phyloP scores from a whole-genome alignment of 2,888 invertebrate genomes.

The Leucoptera coffeella region DNA sequence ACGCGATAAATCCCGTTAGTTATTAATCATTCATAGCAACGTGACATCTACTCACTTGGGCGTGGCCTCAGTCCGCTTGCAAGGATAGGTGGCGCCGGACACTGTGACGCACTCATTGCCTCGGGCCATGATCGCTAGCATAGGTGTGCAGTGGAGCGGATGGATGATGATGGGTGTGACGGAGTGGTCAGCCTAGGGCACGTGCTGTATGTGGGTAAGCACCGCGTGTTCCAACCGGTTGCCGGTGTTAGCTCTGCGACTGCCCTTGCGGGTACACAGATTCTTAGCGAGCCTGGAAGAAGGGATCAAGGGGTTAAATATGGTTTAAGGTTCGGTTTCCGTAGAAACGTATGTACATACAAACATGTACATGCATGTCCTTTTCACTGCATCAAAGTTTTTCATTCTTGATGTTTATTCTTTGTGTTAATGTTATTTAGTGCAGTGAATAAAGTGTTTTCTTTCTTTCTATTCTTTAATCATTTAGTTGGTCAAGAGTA shows the following conservation, averaged over 20 bases:
- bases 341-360: too few relatives aligned
- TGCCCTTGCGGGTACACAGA: slow-evolving; percentile 74
- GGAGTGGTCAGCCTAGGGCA: slow-evolving; percentile 58
- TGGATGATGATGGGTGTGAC: slow-evolving; percentile 14
- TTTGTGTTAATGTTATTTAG: too few relatives aligned
- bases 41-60: slow-evolving; percentile 40
- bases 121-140: slow-evolving; percentile 32
- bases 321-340: too few relatives aligned
- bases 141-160: slow-evolving; percentile 21
- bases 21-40: too few relatives aligned
- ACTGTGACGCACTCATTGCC: slow-evolving; percentile 46
- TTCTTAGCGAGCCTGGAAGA: slow-evolving; percentile 72
- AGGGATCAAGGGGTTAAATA: too few relatives aligned
- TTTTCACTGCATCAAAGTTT: too few relatives aligned
- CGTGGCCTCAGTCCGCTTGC: slow-evolving; percentile 33
- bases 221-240: slow-evolving; percentile 81
- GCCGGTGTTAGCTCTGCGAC: slow-evolving; percentile 77
- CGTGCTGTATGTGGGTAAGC: slow-evolving; percentile 78
- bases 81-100: slow-evolving; percentile 30
- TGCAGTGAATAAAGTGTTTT: too few relatives aligned
- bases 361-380: too few relatives aligned
- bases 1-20: too few relatives aligned
- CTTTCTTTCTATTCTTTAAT: too few relatives aligned
- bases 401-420: too few relatives aligned
- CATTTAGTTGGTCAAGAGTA: too few relatives aligned